Conservation (phyloP, 2,888 invertebrate species). For the Scrobipalpa costella region DNA sequence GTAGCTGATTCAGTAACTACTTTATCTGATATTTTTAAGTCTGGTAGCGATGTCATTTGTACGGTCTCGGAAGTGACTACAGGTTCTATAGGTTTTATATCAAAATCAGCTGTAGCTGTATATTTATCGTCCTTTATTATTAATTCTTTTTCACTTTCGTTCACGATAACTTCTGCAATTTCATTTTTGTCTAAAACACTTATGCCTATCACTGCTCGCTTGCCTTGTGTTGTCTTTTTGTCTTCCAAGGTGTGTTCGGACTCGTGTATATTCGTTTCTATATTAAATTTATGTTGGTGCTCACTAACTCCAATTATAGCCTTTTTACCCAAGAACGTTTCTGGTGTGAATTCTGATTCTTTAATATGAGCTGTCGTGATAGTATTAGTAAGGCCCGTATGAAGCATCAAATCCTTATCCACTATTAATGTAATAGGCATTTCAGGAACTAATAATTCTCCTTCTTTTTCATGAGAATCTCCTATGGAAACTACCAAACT, state of each 20-base stretch:
- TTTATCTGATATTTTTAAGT: conserved; percentile 79
- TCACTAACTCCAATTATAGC: conserved; percentile 83
- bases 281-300: conserved; percentile 81
- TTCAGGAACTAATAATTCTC: conserved; percentile 65
- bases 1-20: conserved; percentile 60
- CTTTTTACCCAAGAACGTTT: conserved; percentile 70
- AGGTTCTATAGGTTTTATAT: conserved; percentile 81
- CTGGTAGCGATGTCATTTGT: conserved; percentile 62
- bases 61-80: conserved; percentile 80
- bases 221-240: conserved; percentile 60
- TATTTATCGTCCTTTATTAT: conserved; percentile 73
- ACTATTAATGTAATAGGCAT: conserved; percentile 57
- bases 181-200: conserved; percentile 81
- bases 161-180: conserved; percentile 80
- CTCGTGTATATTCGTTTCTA: conserved; percentile 82
- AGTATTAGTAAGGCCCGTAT: conserved; percentile 81
- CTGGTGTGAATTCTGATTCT: conserved; percentile 79
- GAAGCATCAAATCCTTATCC: conserved; percentile 60
- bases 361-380: conserved; percentile 84
- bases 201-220: conserved; percentile 73
- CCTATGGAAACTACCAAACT: conserved; percentile 80
- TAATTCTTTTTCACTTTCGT: conserved; percentile 85
- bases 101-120: conserved; percentile 79
- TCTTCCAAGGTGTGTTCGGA: conserved; percentile 78
- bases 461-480: conserved; percentile 85